Evolutionary conservation across 2,113 vertebrate species (phyloP), one percentile per base, ranked within the genome.

Genomic region (Pterocles burchelli): DNA sequence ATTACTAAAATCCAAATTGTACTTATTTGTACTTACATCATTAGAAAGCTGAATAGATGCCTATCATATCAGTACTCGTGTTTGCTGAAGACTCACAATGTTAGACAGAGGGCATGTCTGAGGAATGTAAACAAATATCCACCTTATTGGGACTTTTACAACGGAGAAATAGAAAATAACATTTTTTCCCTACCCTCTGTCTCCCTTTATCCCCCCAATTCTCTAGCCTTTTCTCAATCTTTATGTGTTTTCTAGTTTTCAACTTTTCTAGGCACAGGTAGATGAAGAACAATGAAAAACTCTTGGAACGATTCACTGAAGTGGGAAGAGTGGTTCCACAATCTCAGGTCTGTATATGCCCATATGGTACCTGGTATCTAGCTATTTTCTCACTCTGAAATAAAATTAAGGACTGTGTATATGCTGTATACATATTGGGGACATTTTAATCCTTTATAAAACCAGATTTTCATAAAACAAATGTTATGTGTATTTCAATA

Each of bases 101-200:
- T 92, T 88, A 67, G 83, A 49, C 67, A 85, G 48, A 95, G 79
- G 89, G 34, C 62, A 90, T 15, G 52, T 76, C 77, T 96, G 78
- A 81, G 80, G 93, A 94, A 93, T 93, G 74, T 65, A 92, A 96
- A 95, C 66, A 86, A 89, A 73, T 52, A 77, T 57, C 25, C 21
- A 43, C 82, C 79, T 93, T 93, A 97, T 93, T 85, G 75, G 67
- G n/a, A 74, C 54, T 72, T 92, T 65, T 96, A 74, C 61, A 20
- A 68, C 34, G 52, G 51, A 94, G 78, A 91, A 94, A 85, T 58
- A 90, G 75, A 96, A 93, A 96, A 89, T 38, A 72, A 74, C 24
- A 16, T 54, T 91, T 72, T 65, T 2, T 6, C 51, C 66, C 34
- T 83, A 86, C 28, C 38, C 21, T 94, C 45, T 91, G 49, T 61